Evolutionary conservation across 1,140 invertebrate species (phyloP).

Genomic region (Mizuhopecten yessoensis): DNA sequence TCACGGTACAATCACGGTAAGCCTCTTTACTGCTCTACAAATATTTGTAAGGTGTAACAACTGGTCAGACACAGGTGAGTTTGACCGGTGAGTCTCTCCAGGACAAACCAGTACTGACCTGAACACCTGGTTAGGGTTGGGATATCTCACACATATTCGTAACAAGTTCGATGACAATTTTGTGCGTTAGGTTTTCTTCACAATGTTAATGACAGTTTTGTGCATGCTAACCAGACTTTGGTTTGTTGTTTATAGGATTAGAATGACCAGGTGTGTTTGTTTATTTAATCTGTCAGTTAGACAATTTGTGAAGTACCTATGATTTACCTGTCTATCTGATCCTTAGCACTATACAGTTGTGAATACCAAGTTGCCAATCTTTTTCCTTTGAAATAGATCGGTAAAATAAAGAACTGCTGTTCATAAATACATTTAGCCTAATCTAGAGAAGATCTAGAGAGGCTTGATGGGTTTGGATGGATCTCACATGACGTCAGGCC

Average conservation of each 20-base stretch:
- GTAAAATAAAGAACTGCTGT: too few species aligned
- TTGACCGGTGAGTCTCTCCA: neutral
- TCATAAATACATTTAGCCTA: too few species aligned
- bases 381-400: too few species aligned
- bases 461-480: too few species aligned
- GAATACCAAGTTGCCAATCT: neutral
- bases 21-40: neutral
- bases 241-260: neutral
- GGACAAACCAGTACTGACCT: neutral
- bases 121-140: neutral
- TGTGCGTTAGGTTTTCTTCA: neutral
- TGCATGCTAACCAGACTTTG: neutral
- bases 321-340: neutral
- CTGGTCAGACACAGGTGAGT: neutral
- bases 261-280: neutral
- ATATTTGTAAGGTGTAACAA: neutral
- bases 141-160: neutral
- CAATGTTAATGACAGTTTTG: neutral
- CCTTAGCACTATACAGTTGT: neutral
- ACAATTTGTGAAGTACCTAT: neutral
- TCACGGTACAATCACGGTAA: neutral
- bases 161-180: neutral
- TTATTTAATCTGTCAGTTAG: neutral
- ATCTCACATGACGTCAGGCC: too few species aligned
- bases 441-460: too few species aligned